Evolutionary conservation across 2,888 invertebrate species (phyloP).

Genomic region (Epinotia bilunana): DNA sequence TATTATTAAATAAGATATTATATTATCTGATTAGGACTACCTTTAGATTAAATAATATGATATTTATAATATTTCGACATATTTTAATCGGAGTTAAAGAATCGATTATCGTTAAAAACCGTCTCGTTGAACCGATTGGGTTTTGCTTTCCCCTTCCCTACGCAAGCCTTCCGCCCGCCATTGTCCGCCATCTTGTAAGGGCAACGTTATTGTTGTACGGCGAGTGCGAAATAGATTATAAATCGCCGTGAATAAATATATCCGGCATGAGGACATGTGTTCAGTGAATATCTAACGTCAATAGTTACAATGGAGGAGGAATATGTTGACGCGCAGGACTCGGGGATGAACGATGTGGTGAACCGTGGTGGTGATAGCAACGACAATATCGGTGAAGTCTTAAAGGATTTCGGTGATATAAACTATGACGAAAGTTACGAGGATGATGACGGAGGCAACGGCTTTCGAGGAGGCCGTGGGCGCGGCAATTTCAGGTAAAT

Average conservation of each 20-base stretch:
- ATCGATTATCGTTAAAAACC: constrained; percentile 12
- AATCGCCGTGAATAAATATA: constrained; percentile 51
- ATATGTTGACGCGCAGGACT: constrained; percentile 74
- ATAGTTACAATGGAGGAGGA: constrained; percentile 72
- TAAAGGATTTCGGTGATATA: constrained; percentile 73
- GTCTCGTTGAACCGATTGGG: constrained; percentile 28
- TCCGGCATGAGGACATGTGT: constrained; percentile 70
- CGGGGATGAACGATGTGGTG: constrained; percentile 58
- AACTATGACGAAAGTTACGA: constrained; percentile 72
- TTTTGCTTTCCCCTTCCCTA: constrained; percentile 23
- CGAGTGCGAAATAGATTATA: constrained; percentile 53
- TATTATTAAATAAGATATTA: too few species aligned
- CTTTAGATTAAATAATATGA: too few species aligned
- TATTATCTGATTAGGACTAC: too few species aligned
- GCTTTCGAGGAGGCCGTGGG: constrained; percentile 70
- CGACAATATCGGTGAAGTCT: constrained; percentile 59
- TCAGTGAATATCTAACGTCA: constrained; percentile 53
- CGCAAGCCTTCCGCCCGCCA: constrained; percentile 33
- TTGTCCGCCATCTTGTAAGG: constrained; percentile 64
- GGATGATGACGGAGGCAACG: constrained; percentile 71
- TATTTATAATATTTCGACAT: background rate
- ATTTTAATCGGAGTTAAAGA: background rate
- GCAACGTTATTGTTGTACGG: constrained; percentile 65
- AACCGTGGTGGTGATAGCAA: constrained; percentile 54
- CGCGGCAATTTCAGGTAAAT: constrained; percentile 77